phyloP scores from a whole-genome alignment of 1,140 invertebrate genomes.

The Ephestia elutella region DNA sequence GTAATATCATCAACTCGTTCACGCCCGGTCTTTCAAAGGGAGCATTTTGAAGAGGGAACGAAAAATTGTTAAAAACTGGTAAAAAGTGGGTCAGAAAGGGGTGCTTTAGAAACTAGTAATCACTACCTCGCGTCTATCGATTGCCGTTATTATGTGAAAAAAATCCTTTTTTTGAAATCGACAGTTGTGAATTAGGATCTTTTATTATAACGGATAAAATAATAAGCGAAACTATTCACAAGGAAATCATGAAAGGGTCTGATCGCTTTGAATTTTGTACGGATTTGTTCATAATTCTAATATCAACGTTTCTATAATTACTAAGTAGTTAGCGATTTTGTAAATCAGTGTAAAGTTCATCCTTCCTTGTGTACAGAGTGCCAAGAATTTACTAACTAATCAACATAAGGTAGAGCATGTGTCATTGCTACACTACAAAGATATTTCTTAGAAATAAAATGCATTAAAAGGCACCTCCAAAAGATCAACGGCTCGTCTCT shows the following conservation, averaged over 20 bases:
- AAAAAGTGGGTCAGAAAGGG: conserved; percentile 73
- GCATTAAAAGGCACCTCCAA: too few relatives aligned
- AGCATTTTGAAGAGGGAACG: conserved; percentile 64
- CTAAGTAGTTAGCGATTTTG: neutral
- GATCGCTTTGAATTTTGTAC: conserved; percentile 12
- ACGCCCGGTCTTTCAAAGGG: conserved; percentile 71
- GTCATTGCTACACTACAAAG: too few relatives aligned
- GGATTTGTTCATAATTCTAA: neutral
- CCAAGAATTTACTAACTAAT: too few relatives aligned
- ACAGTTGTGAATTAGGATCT: conserved; percentile 42
- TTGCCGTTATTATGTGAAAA: conserved; percentile 70
- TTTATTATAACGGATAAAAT: conserved; percentile 38
- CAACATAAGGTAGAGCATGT: too few relatives aligned
- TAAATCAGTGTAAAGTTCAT: too few relatives aligned
- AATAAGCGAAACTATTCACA: conserved; percentile 26
- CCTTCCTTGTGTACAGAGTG: too few relatives aligned
- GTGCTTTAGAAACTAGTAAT: conserved; percentile 72
- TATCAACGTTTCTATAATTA: neutral
- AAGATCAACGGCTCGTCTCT: too few relatives aligned
- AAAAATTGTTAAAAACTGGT: conserved; percentile 69
- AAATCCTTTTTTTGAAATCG: conserved; percentile 42
- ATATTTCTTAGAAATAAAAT: too few relatives aligned
- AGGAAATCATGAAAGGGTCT: conserved; percentile 27
- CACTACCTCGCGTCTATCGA: conserved; percentile 65
- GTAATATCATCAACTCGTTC: conserved; percentile 75